A percentile compares a stretch with the other conserved stretches of the same genome.
Evolutionary conservation across 2,797 vertebrate genomes (phyloP).

Genomic region (Cuniculus paca): DNA sequence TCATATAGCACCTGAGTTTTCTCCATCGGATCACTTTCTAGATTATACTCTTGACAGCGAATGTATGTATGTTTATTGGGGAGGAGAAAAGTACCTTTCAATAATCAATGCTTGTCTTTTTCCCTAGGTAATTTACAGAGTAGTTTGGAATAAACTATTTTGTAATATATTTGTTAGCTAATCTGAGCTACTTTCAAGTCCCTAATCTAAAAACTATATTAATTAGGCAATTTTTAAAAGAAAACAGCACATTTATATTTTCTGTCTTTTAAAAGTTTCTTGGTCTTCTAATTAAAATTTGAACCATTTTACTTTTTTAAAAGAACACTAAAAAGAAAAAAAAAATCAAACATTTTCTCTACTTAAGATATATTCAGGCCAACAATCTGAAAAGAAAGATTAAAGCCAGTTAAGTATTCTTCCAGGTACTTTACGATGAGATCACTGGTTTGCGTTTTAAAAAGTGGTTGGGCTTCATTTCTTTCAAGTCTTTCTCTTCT

Average conservation of each 20-base stretch:
- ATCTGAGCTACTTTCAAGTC: background rate
- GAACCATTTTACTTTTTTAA: constrained; percentile 2
- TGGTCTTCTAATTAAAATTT: constrained; percentile 21
- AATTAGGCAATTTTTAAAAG: background rate
- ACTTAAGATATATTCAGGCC: constrained; percentile 59
- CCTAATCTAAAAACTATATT: background rate
- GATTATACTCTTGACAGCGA: background rate
- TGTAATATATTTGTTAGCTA: background rate
- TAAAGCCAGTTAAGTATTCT: background rate
- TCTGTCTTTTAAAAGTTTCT: background rate
- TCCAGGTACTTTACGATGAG: background rate
- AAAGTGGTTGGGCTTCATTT: background rate
- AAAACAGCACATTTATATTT: background rate
- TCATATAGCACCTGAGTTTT: background rate
- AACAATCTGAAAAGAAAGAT: constrained; percentile 73
- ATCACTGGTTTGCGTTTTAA: background rate
- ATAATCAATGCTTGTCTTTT: background rate
- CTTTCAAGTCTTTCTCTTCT: background rate
- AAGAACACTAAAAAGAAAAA: constrained; percentile 23
- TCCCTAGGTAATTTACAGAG: background rate
- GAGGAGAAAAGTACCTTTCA: background rate
- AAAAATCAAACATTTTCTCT: background rate
- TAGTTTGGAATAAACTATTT: constrained; percentile 43
- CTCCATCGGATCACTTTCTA: background rate
- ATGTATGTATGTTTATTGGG: background rate